Evolutionary conservation across 1,140 invertebrate species (phyloP).

Genomic region (Helicoverpa zea): DNA sequence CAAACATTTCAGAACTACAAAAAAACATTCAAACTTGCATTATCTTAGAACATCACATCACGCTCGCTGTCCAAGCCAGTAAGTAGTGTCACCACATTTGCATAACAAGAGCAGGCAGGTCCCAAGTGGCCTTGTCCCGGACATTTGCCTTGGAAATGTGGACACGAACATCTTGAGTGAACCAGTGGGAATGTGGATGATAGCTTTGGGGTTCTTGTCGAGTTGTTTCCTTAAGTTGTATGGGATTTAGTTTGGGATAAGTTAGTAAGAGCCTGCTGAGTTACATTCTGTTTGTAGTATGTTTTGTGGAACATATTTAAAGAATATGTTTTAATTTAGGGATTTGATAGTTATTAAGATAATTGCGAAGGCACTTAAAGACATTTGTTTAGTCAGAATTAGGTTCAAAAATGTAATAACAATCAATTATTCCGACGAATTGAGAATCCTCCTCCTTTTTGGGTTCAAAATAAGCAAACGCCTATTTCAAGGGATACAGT

Average conservation of each 20-base stretch:
- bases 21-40: not conserved
- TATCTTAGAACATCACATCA: not conserved
- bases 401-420: too few relatives aligned
- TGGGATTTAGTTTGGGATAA: not conserved
- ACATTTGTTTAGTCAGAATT: too few relatives aligned
- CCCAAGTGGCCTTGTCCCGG: constrained; percentile 2
- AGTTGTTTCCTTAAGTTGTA: not conserved
- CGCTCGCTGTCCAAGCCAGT: constrained; percentile 3
- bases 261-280: not conserved
- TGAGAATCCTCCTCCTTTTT: too few relatives aligned
- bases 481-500: too few relatives aligned
- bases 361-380: too few relatives aligned
- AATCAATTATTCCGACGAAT: too few relatives aligned
- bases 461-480: too few relatives aligned
- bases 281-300: too few relatives aligned
- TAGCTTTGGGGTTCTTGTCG: constrained; percentile 10
- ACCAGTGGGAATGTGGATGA: constrained; percentile 26
- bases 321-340: too few relatives aligned
- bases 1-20: not conserved
- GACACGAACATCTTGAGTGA: constrained; percentile 6
- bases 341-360: too few relatives aligned
- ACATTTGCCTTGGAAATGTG: constrained; percentile 46
- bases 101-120: constrained; percentile 54
- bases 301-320: too few relatives aligned
- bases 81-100: constrained; percentile 54